A percentile compares a stretch with the other conserved stretches of the same genome.
Conservation (phyloP, 2,113 vertebrate species). For the Pontoporia blainvillei region DNA sequence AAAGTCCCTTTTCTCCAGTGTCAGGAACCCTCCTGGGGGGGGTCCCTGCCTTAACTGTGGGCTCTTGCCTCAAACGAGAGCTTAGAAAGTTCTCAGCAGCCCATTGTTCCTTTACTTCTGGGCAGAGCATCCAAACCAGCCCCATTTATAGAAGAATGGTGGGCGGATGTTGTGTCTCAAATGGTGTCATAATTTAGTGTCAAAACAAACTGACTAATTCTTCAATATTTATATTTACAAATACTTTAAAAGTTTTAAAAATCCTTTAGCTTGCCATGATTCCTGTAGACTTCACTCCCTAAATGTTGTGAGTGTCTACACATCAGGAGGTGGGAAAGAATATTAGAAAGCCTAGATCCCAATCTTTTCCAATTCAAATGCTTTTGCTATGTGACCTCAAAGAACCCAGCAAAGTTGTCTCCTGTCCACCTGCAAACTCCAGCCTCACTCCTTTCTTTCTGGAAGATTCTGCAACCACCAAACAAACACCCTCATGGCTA, state of each 20-base stretch:
- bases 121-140: rapidly evolving
- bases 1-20: rapidly evolving
- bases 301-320: rapidly evolving
- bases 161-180: rapidly evolving
- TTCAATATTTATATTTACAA: background rate
- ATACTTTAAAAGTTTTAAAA: background rate
- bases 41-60: background rate
- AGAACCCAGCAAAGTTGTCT: background rate
- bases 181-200: too few relatives aligned
- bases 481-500: rapidly evolving
- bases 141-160: rapidly evolving
- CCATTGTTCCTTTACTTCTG: rapidly evolving
- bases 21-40: rapidly evolving
- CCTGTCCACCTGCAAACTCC: background rate
- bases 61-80: background rate
- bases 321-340: too few relatives aligned
- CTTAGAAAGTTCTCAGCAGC: background rate
- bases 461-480: background rate
- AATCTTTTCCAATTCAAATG: rapidly evolving
- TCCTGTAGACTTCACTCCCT: rapidly evolving
- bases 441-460: rapidly evolving
- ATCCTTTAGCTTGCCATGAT: rapidly evolving
- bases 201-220: background rate
- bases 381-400: rapidly evolving
- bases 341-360: background rate